Conservation (phyloP, 1,140 invertebrate genomes). For the Cheumatopsyche charites region DNA sequence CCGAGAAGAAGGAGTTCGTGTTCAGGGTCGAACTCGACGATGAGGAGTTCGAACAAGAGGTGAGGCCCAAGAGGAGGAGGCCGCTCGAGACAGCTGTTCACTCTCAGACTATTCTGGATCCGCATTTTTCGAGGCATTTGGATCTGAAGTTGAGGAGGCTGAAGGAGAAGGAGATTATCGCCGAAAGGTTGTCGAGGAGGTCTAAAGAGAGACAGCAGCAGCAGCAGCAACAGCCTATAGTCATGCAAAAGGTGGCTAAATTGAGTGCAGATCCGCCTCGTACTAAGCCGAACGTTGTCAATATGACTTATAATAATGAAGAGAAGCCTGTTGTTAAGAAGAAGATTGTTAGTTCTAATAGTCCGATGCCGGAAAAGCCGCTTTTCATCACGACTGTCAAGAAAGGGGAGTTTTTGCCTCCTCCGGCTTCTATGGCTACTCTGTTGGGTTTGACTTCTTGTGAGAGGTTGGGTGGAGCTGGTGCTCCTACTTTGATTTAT, state of each 20-base stretch:
- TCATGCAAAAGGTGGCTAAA: constrained; percentile 48
- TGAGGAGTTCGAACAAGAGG: constrained; percentile 50
- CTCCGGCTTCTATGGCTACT: constrained; percentile 72
- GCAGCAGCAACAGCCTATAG: constrained; percentile 52
- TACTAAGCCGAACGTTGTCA: constrained; percentile 42
- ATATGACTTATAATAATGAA: constrained; percentile 37
- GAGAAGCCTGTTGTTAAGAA: not conserved
- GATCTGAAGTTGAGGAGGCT: constrained; percentile 69
- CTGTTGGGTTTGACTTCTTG: constrained; percentile 64
- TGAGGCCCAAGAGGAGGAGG: constrained; percentile 50
- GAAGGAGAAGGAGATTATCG: constrained; percentile 63
- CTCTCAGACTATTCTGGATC: constrained; percentile 54
- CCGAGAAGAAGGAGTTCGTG: not conserved
- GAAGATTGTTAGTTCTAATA: constrained; percentile 38
- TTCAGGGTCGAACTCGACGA: constrained; percentile 45
- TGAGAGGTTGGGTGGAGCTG: constrained; percentile 54
- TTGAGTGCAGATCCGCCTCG: constrained; percentile 51
- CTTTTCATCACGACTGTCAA: constrained; percentile 81
- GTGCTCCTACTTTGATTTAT: constrained; percentile 62
- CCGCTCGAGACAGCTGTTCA: constrained; percentile 49
- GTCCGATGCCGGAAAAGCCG: constrained; percentile 53
- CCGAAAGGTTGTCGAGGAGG: constrained; percentile 53
- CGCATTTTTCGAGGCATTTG: constrained; percentile 67
- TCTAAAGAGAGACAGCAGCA: constrained; percentile 49
- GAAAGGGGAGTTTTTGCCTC: constrained; percentile 76